Evolutionary conservation across 2,113 vertebrate species (phyloP), one percentile per base, ranked within the genome.

Genomic region (Delphinus delphis): DNA sequence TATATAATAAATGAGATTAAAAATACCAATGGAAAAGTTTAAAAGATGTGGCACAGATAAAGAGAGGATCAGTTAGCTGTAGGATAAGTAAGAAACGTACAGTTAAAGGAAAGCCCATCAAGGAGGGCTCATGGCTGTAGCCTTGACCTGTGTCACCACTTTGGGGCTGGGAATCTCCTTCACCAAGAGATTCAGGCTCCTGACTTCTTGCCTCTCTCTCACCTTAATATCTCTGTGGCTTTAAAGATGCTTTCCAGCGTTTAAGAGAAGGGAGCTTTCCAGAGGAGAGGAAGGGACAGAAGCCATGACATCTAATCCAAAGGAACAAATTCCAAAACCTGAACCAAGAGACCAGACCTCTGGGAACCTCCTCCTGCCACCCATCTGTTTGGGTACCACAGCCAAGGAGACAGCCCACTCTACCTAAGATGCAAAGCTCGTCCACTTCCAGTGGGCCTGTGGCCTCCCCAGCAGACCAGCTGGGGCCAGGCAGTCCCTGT

Each of bases 401-500:
- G 28, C 31, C 36, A 33, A 82, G 31, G 3, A 33, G 18, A 44
- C 1, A 23, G 55, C 28, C 8, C 36, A 8, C 4, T 83, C 3
- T 1, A 41, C 17, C 17, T 31, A 44, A 33, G n/a, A 41, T 13
- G 26, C 80, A 31, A 71, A 13, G 8, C 9, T 7, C 0, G 0
- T 55, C n/a, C 8, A 0, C 12, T 17, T 50, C 31, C 26, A 87
- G 41, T 0, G 4, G 44, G 33, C 2, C 21, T 44, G 25, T 12
- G 87, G 6, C 18, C 8, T 62, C 15, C 41, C 28, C n/a, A 55
- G 63, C 14, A 50, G 11, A 5, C 15, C n/a, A 41, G 28, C 55
- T 18, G 41, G 38, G 28, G 31, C 26, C 26, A 71, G 53, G 44
- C 7, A 14, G 6, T 3, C 17, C 53, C 26, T 36, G 28, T 28